phyloP scores from a whole-genome alignment of 2,888 invertebrate genomes.

The Crematogaster levior region DNA sequence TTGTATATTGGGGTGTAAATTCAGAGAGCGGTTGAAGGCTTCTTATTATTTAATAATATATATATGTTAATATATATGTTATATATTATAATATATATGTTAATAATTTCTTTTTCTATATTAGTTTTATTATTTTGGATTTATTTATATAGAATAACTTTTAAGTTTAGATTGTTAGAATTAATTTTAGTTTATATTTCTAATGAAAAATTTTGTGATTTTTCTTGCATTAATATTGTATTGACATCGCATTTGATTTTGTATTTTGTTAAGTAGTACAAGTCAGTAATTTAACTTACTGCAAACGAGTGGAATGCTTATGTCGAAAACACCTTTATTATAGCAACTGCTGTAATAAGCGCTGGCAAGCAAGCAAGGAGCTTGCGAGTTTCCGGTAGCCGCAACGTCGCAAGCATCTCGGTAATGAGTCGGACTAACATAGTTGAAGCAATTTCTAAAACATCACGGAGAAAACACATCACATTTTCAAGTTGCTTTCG shows the following conservation, averaged over 20 bases:
- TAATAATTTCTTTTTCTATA: no score
- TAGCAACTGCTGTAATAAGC: constrained; percentile 91
- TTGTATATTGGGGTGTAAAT: no score
- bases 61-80: no score
- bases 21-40: no score
- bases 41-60: no score
- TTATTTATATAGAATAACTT: no score
- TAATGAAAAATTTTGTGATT: not conserved
- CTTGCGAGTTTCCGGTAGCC: constrained; percentile 85
- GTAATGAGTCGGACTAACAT: constrained; percentile 86
- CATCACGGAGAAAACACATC: constrained; percentile 22
- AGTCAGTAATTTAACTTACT: constrained; percentile 82
- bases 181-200: no score
- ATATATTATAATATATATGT: no score
- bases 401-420: constrained; percentile 93
- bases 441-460: constrained; percentile 86
- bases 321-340: constrained; percentile 87
- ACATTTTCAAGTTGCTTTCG: not conserved
- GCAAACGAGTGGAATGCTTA: constrained; percentile 89
- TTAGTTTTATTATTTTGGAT: no score
- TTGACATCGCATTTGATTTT: not conserved
- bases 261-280: constrained; percentile 71
- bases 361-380: constrained; percentile 89
- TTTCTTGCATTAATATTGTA: not conserved
- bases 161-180: no score